phyloP scores from a whole-genome alignment of 2,113 vertebrate genomes.

The Cynopterus brachyotis region DNA sequence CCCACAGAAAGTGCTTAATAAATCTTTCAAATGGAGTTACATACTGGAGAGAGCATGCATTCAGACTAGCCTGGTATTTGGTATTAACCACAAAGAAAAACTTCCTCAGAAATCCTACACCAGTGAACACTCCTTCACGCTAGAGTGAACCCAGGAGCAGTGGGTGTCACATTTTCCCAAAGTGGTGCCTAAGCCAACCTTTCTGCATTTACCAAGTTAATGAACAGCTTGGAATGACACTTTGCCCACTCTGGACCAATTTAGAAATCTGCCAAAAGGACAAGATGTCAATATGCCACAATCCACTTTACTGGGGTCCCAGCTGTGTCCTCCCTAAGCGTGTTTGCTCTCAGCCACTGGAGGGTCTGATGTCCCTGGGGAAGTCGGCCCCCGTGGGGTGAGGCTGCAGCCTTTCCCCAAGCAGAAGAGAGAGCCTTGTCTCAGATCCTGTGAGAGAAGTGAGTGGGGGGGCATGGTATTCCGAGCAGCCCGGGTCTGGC shows the following conservation, averaged over 20 bases:
- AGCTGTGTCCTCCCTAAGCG: background rate
- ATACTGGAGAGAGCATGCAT: background rate
- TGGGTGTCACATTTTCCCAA: slow-evolving; percentile 65
- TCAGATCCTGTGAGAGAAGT: background rate
- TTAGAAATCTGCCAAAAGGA: slow-evolving; percentile 29
- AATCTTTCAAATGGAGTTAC: background rate
- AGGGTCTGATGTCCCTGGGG: background rate
- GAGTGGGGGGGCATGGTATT: slow-evolving; percentile 51
- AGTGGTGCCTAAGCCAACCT: slow-evolving; percentile 16
- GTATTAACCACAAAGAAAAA: slow-evolving; percentile 53
- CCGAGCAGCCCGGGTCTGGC: slow-evolving; percentile 63
- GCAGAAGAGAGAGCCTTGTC: background rate
- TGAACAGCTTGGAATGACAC: slow-evolving; percentile 62
- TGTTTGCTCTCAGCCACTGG: background rate
- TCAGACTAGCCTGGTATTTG: slow-evolving; percentile 35
- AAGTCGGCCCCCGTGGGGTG: background rate
- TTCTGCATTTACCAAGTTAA: slow-evolving; percentile 61
- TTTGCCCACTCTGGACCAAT: slow-evolving; percentile 52
- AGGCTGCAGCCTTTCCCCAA: background rate
- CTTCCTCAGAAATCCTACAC: slow-evolving; percentile 72
- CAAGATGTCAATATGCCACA: background rate
- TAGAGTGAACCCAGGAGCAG: slow-evolving; percentile 41
- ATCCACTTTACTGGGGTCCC: background rate
- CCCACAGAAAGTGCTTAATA: background rate
- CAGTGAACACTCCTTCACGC: slow-evolving; percentile 56